Percentiles rank a stretch among this genome's conserved stretches.
These are phyloP conservation scores for Melanotaenia boesemani DNA, from an alignment of 2,797 vertebrate species.

Conservation along the genomic window DNA sequence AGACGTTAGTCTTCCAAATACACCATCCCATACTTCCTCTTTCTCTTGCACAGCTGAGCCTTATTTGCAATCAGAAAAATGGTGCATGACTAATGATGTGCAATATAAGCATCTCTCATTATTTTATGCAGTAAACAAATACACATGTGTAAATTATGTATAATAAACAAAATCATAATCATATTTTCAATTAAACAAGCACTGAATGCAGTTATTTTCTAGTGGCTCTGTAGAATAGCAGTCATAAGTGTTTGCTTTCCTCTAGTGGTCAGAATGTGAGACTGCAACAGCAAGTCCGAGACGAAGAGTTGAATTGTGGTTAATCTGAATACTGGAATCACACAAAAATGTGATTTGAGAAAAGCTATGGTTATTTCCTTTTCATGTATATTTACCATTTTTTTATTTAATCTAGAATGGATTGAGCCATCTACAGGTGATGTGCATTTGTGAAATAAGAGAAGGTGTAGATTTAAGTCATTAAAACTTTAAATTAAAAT, in stretches of 20 bases:
- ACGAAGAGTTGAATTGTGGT: too few relatives aligned
- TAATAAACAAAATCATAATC: background rate
- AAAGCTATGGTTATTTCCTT: too few relatives aligned
- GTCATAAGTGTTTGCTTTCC: background rate
- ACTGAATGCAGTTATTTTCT: background rate
- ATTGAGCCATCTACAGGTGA: too few relatives aligned
- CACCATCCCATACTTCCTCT: conserved; percentile 31
- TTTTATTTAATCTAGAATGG: too few relatives aligned
- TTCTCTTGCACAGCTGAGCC: conserved; percentile 25
- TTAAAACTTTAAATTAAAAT: too few relatives aligned
- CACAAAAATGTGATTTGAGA: too few relatives aligned
- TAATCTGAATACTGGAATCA: too few relatives aligned
- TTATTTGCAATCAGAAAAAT: conserved; percentile 20
- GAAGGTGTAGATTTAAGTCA: too few relatives aligned
- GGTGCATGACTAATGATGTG: background rate
- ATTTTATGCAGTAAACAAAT: background rate
- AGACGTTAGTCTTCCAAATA: background rate
- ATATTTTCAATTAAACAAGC: background rate
- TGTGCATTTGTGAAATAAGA: background rate
- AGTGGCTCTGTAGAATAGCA: too few relatives aligned
- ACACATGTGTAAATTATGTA: background rate
- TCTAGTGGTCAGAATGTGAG: background rate
- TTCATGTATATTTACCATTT: too few relatives aligned
- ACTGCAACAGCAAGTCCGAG: background rate
- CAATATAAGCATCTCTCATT: background rate